These are phyloP conservation scores for Gymnodraco acuticeps DNA, from an alignment of 2,797 vertebrate species.

Conservation along the genomic window DNA sequence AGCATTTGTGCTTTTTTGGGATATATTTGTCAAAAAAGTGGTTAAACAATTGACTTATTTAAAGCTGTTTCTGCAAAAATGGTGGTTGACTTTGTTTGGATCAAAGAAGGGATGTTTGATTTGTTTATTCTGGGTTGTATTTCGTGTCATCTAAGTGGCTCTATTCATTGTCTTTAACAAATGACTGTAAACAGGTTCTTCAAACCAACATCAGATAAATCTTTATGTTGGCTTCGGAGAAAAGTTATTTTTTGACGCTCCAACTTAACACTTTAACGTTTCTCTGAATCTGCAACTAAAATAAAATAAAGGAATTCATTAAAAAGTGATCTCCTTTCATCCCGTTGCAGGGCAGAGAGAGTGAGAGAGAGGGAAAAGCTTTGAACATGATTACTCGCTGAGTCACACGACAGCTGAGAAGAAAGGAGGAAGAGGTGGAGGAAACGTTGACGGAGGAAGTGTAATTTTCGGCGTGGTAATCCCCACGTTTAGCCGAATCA, in stretches of 20 bases:
- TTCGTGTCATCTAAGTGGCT: neutral
- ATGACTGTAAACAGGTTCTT: neutral
- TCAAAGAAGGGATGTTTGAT: conserved; percentile 16
- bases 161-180: conserved; percentile 3
- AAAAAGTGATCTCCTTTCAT: neutral
- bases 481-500: conserved; percentile 45
- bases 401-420: conserved; percentile 42
- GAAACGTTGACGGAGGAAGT: conserved; percentile 36
- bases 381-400: conserved; percentile 62
- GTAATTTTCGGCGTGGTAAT: conserved; percentile 39
- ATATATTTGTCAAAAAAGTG: neutral
- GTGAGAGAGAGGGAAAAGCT: conserved; percentile 44
- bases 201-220: conserved; percentile 5
- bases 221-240: neutral
- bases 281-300: neutral
- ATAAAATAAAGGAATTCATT: neutral
- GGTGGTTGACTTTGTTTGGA: neutral
- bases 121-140: neutral
- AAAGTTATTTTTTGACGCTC: neutral
- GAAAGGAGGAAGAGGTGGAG: conserved; percentile 36
- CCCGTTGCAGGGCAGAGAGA: conserved; percentile 28
- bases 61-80: neutral
- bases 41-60: neutral
- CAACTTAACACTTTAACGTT: neutral
- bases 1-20: too few species aligned